Base-by-base conservation (phyloP, 2,797 vertebrate species). In the Lacerta agilis region DNA sequence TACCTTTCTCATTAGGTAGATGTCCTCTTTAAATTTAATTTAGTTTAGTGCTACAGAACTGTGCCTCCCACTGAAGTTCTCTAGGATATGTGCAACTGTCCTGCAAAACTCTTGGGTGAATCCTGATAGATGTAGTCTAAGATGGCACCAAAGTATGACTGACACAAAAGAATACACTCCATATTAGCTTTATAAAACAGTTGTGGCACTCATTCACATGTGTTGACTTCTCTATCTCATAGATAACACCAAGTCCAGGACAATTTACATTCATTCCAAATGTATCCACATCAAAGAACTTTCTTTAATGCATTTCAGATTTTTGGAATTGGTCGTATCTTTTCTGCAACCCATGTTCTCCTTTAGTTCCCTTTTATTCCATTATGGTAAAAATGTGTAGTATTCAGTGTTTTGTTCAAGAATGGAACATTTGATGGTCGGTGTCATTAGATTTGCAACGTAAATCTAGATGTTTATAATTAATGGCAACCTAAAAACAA, bases 381-480 rank as follows among this genome's bases (percentile, higher is more conserved):
- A 3, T 79, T 72, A 1, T 45, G n/a, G 49, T 86, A 86, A 67
- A 41, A 66, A 49, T 49, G 49, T 58, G 2, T 33, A 55, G 3
- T n/a, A 78, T 69, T 88, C 0, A 0, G 49, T 3, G 49, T 49
- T 49, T 1, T 49, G 49, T 49, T 49, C 3, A 13, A 49, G 49
- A 49, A 49, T 49, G 49, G 49, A 49, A 49, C 45, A 49, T 49
- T 85, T 92, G 41, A 87, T 85, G 80, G 82, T 5, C 0, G 75
- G 72, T 61, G 7, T 83, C 82, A 45, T 25, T 61, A 25, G 1
- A 71, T 71, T 3, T 2, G 1, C 85, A 86, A 77, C 45, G 3
- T 71, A 88, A 89, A 94, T 81, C 15, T 45, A 64, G 13, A 45
- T 1, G 20, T 17, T 8, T 49, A 83, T 82, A 83, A 86, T 83